Conservation (phyloP, 2,888 invertebrate species). For the Idaea aversata region DNA sequence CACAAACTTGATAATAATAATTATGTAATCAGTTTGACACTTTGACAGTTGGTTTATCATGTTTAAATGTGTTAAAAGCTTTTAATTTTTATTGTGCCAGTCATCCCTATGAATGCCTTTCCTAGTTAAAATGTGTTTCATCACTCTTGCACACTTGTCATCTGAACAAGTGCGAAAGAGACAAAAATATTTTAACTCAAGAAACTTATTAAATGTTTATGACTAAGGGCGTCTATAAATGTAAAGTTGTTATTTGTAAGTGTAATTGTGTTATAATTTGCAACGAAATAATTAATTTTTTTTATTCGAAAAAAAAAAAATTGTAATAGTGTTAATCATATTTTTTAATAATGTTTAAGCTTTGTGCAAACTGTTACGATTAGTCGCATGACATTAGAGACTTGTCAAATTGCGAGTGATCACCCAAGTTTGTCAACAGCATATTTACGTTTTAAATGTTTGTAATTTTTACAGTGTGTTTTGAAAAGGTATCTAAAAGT, state of each 20-base stretch:
- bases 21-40: no score
- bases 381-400: not conserved
- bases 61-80: no score
- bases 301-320: conserved; percentile 2
- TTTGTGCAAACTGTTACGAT: not conserved
- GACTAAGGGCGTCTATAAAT: not conserved
- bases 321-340: not conserved
- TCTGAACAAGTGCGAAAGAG: no score
- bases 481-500: no score
- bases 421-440: not conserved
- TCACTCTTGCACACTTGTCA: no score
- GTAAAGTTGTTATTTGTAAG: not conserved
- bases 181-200: no score
- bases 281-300: conserved; percentile 38
- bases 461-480: not conserved
- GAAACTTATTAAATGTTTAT: not conserved
- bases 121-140: no score
- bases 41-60: no score
- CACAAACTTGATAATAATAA: no score
- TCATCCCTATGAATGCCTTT: no score
- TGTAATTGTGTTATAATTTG: conserved; percentile 28
- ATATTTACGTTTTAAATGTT: not conserved
- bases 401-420: not conserved
- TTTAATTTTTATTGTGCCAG: no score
- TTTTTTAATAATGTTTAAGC: not conserved